These are phyloP conservation scores for Beroe ovata DNA, from an alignment of 37 sponge, comb jelly and placozoan genomes.

Conservation along the genomic window DNA sequence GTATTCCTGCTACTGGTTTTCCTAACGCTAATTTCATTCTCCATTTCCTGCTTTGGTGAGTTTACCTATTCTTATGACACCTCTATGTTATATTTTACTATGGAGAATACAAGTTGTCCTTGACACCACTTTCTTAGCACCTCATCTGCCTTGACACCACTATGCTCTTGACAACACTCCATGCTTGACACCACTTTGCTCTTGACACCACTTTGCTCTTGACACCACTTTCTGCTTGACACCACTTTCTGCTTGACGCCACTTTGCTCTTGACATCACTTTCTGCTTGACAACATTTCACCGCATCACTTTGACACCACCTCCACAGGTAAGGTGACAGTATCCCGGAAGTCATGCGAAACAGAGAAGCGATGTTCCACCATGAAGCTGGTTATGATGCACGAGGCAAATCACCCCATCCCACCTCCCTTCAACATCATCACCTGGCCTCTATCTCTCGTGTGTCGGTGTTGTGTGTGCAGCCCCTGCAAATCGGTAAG, in stretches of 20 bases:
- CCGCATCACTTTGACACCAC: too few species aligned
- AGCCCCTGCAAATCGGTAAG: constrained; percentile 41
- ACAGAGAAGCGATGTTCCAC: constrained; percentile 28
- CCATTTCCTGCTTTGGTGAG: constrained; percentile 50
- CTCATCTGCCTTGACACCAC: too few species aligned
- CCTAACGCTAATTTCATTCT: constrained; percentile 26
- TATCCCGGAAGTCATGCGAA: constrained; percentile 22
- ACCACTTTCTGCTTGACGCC: too few species aligned
- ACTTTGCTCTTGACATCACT: too few species aligned
- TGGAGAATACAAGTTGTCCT: too few species aligned
- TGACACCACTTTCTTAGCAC: too few species aligned
- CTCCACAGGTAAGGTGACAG: constrained; percentile 12
- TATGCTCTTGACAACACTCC: too few species aligned
- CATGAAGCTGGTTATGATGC: constrained; percentile 63
- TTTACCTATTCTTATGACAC: not conserved
- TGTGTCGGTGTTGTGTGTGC: not conserved
- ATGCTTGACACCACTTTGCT: too few species aligned
- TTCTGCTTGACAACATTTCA: too few species aligned
- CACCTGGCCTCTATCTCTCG: constrained; percentile 39
- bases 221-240: too few species aligned
- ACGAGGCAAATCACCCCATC: constrained; percentile 41
- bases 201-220: too few species aligned
- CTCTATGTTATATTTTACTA: not conserved
- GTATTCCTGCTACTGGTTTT: not conserved
- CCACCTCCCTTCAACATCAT: constrained; percentile 47